Evolutionary conservation across 2,797 vertebrate species (phyloP), one percentile per base, ranked within the genome.

Genomic region (Psittacula derbiana): DNA sequence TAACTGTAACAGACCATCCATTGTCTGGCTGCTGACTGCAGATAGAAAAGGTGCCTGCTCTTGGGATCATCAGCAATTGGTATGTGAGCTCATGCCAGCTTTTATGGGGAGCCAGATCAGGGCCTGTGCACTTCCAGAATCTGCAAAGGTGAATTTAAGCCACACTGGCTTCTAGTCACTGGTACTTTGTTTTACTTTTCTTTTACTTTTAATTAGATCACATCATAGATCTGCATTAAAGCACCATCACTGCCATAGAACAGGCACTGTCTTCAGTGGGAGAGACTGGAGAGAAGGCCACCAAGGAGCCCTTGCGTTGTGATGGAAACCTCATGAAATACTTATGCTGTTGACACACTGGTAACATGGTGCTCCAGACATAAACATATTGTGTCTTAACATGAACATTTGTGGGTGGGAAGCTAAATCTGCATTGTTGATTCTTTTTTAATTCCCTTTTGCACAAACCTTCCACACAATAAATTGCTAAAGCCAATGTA

Each of bases 401-500:
- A 15, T 5, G 31, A 79, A 44, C 4, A 2, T 16, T 62, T 81
- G 52, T 62, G 36, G 64, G 11, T 21, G 88, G 44, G 44, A 79
- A 78, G 50, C 55, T 69, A 86, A 80, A 75, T 72, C 49, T 67
- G 43, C 40, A 72, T 64, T 93, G 71, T 31, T 96, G 43, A 88
- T 38, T 70, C 11, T 49, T 47, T 62, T 62, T 53, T 84, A 12
- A 7, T 62, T 36, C 3, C 1, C 28, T 92, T 91, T 80, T 47
- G 75, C 76, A 62, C 70, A 76, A 70, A 88, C 87, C 86, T 92
- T 72, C 74, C 61, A 82, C 67, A 14, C 18, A 46, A 93, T 66
- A 92, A 94, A 93, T 53, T 80, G 67, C 93, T 96, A 93, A 95
- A 96, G 90, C 88, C 92, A 95, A 80, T 73, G 87, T 73, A 92